Base-by-base conservation (phyloP, 2,888 invertebrate genomes). In the Stenichneumon culpator region DNA sequence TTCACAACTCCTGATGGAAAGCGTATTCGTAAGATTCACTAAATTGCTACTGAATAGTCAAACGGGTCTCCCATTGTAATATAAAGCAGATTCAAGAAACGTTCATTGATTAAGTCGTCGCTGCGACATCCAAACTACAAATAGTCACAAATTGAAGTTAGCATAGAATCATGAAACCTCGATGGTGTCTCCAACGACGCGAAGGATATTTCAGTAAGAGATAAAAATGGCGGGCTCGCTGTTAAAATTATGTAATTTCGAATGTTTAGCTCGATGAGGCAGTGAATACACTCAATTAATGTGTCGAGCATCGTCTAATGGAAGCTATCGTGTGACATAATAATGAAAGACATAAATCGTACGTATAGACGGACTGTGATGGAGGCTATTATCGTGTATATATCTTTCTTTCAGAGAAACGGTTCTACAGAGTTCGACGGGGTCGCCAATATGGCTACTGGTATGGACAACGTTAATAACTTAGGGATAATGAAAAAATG, bases 381-480 rank as follows among this genome's bases (percentile, higher is more conserved):
- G 9, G 0, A 19, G 28, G 22, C 50, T 28, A 36, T 67, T 22
- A 60, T 63, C n/a, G 14, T 52, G 22, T 16, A 22, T 57, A 63
- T 32, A 25, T 68, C 69, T 86, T 83, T 72, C 19, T 88, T 89
- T 19, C 93, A 98, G 97, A 96, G 98, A 90, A 98, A 98, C 91
- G 97, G 96, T 82, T 97, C 97, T 0, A 94, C 95, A 1, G 95
- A 95, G 0, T 96, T 96, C 67, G 97, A 97, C 83, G 98, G 98
- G 0, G 94, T 96, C 69, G 96, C 96, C 91, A 97, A 97, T 89
- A 96, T 98, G 93, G 96, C 95, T 36, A 97, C 97, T 0, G 98
- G 98, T 0, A 94, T 93, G 0, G 93, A 94, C 14, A 95, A 96
- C 74, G 95, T 97, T 1, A 90, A 92, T 0, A 94, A 96, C 36